Evolutionary conservation across 2,113 vertebrate genomes (phyloP).

Genomic region (Hemicordylus capensis): DNA sequence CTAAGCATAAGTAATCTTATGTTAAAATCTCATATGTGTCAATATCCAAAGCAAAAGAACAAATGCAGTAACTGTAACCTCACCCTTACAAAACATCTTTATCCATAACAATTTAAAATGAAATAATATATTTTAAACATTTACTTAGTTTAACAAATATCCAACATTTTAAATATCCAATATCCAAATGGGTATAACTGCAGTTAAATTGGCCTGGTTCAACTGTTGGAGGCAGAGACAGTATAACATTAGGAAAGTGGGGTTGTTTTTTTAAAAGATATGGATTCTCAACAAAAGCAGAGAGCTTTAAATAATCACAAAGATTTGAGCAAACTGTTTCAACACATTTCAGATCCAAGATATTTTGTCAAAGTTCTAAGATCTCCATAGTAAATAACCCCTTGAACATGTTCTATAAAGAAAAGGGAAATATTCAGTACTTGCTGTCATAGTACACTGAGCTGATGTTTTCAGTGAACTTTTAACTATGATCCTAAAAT

Average conservation of each 20-base stretch:
- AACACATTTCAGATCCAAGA: background rate
- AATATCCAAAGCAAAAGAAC: background rate
- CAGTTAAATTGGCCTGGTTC: background rate
- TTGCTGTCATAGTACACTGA: background rate
- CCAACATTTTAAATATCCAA: background rate
- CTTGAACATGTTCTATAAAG: no score
- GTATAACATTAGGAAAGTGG: background rate
- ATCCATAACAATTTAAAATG: background rate
- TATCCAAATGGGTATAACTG: no score
- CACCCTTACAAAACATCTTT: background rate
- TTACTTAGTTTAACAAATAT: background rate
- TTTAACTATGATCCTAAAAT: background rate
- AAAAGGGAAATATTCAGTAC: background rate
- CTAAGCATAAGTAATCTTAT: background rate
- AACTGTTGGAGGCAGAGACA: background rate
- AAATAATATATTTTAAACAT: background rate
- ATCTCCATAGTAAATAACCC: no score
- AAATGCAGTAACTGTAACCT: background rate
- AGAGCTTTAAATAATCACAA: background rate
- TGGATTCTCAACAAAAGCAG: background rate
- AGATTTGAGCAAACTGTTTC: background rate
- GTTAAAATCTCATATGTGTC: background rate
- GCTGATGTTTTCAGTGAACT: background rate
- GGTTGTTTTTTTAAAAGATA: no score
- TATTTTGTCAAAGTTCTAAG: background rate